Evolutionary conservation across 2,113 vertebrate genomes (phyloP), one percentile per base, ranked within the genome.

Genomic region (Circaetus cinerascens): DNA sequence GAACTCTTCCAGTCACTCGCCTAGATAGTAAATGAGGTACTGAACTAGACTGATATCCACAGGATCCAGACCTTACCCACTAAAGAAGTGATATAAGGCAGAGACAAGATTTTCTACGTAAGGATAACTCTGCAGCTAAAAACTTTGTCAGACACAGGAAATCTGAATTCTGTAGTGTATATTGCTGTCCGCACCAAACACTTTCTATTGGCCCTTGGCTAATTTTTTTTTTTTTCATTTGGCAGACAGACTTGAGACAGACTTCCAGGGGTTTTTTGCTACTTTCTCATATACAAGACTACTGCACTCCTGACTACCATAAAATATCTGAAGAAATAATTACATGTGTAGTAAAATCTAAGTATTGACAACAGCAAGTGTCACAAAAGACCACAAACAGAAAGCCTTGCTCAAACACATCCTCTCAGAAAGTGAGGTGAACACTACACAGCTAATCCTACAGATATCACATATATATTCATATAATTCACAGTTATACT

Each of bases 111-210:
- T 22, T 60, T 18, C 62, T 46, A 1, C 2, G 5, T 1, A 55
- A 23, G 5, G 84, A 18, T 4, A 55, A 40, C 16, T 71, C 38
- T 13, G 11, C 30, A 85, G 69, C 51, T 48, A 18, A 59, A 72
- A 59, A 11, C 10, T 30, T 8, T 7, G 23, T 40, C 4, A 2
- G 59, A 69, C 19, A 15, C 23, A 14, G 20, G 9, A 72, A 55
- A 51, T 13, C 9, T 40, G 32, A 91, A 23, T 38, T 74, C 73
- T 38, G 13, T 10, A 66, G 27, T 5, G 8, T 14, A 20, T 20
- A 57, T 20, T 0, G 1, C 43, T 68, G 23, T 18, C 60, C 1
- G 0, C 36, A 80, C 15, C 12, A 41, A 82, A 26, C 13, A 40
- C 11, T 27, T 80, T 8, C 36, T 66, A 57, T 15, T 30, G 8